Evolutionary conservation across 2,888 invertebrate species (phyloP), one percentile per base, ranked within the genome.

Genomic region (Trissoscelio sp.): DNA sequence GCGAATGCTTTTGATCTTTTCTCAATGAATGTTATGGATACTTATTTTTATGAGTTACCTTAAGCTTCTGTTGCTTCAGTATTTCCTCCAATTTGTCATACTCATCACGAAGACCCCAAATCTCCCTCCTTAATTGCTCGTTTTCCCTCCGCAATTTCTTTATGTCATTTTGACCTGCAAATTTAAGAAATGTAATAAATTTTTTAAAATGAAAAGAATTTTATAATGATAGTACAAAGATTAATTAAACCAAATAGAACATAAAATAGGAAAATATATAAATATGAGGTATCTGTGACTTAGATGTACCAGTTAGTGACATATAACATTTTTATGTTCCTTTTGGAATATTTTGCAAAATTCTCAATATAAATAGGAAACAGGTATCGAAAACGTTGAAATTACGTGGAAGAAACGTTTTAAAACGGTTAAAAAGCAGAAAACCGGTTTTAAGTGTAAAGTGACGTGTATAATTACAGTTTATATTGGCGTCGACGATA

Each of bases 121-220:
- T 96, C 92, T 97, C 97, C 18, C 96, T 93, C 87, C 96, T 95
- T 70, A 97, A 92, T 90, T 96, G 96, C 85, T 97, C 97, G 92
- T 97, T 97, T 89, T 97, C 97, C 46, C 96, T 93, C 83, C 96
- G 95, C 88, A 97, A 90, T 90, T 97, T 97, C 92, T 97, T 97
- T 87, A 97, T 96, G 89, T 97, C 97, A 85, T 95, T 95, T 91
- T 97, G 97, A 85, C 97, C 97, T 97, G 92, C 12, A 16, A 92
- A 91, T 22, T 18, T 12, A 11, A 37, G 7, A 51, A 20, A 18
- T 37, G n/a, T n/a, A n/a, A n/a, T n/a, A n/a, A n/a, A n/a, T n/a
- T n/a, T n/a, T n/a, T n/a, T n/a, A n/a, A n/a, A n/a, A n/a, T n/a
- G n/a, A n/a, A n/a, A n/a, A n/a, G n/a, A n/a, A n/a, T n/a, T n/a